These are phyloP conservation scores for Ectropis crepuscularia DNA, from an alignment of 2,888 invertebrate species.

Conservation along the genomic window DNA sequence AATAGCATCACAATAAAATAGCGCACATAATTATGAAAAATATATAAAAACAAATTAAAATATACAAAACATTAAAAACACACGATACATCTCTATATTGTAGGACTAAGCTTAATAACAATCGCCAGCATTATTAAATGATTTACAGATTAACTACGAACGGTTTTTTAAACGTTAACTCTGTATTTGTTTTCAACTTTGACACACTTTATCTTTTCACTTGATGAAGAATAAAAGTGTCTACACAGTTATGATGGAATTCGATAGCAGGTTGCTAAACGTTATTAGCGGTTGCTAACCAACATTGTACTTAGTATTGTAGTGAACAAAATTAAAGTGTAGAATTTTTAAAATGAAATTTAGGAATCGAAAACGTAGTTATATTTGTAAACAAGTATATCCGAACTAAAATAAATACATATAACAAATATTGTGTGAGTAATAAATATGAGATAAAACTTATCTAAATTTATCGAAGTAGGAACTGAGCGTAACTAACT, in stretches of 20 bases:
- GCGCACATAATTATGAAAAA: slow-evolving; percentile 61
- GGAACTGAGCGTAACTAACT: slow-evolving; percentile 45
- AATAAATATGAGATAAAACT: neutral
- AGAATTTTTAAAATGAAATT: too few species aligned
- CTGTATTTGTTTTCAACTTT: neutral
- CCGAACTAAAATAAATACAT: neutral
- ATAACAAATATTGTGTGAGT: neutral
- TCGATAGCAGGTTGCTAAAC: neutral
- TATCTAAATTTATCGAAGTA: slow-evolving; percentile 41
- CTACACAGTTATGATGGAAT: neutral
- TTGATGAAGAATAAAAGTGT: slow-evolving; percentile 22
- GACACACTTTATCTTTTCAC: neutral
- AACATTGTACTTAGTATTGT: too few species aligned
- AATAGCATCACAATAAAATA: slow-evolving; percentile 79
- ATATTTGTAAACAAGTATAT: neutral
- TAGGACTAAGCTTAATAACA: slow-evolving; percentile 25
- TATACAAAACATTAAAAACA: slow-evolving; percentile 50
- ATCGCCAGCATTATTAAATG: slow-evolving; percentile 32
- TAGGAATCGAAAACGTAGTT: too few species aligned
- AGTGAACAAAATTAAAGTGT: too few species aligned
- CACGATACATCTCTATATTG: slow-evolving; percentile 26
- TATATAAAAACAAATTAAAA: slow-evolving; percentile 50
- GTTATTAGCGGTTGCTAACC: neutral
- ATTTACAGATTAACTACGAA: neutral
- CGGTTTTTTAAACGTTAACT: neutral